A percentile compares a stretch with the other conserved stretches of the same genome.
Evolutionary conservation across 2,888 invertebrate genomes (phyloP).

Genomic region (Myopa testacea): DNA sequence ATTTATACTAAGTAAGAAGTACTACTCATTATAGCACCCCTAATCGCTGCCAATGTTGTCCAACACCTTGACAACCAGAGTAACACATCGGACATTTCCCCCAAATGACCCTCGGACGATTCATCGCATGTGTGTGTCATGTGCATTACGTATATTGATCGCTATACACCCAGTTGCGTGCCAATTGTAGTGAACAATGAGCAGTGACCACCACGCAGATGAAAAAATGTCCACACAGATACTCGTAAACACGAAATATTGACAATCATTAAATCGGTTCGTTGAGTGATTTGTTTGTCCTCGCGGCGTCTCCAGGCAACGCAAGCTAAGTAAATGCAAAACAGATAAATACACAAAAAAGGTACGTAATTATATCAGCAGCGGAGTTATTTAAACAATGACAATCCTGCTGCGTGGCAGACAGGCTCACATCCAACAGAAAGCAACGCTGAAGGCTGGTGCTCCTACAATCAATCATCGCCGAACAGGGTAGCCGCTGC

Average conservation of each 20-base stretch:
- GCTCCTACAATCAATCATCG: neutral
- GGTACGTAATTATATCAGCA: slow-evolving; percentile 18
- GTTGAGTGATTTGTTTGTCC: neutral
- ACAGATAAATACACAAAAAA: neutral
- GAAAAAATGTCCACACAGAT: too few species aligned
- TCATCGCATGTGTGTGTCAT: too few species aligned
- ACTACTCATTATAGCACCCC: too few species aligned
- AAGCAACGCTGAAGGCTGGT: neutral
- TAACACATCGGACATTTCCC: too few species aligned
- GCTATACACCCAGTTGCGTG: too few species aligned
- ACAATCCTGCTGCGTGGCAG: slow-evolving; percentile 1
- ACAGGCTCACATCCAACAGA: neutral
- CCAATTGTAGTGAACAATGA: too few species aligned
- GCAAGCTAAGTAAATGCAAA: neutral
- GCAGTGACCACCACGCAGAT: too few species aligned
- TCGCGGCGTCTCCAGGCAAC: slow-evolving; percentile 19
- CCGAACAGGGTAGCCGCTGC: neutral
- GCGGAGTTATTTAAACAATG: neutral
- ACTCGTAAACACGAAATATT: neutral
- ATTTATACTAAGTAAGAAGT: too few species aligned
- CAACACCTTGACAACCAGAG: too few species aligned
- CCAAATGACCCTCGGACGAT: too few species aligned
- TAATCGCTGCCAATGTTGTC: too few species aligned
- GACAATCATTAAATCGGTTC: neutral
- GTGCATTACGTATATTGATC: too few species aligned